Base-by-base conservation (phyloP, 2,113 vertebrate genomes). In the Fulica atra region DNA sequence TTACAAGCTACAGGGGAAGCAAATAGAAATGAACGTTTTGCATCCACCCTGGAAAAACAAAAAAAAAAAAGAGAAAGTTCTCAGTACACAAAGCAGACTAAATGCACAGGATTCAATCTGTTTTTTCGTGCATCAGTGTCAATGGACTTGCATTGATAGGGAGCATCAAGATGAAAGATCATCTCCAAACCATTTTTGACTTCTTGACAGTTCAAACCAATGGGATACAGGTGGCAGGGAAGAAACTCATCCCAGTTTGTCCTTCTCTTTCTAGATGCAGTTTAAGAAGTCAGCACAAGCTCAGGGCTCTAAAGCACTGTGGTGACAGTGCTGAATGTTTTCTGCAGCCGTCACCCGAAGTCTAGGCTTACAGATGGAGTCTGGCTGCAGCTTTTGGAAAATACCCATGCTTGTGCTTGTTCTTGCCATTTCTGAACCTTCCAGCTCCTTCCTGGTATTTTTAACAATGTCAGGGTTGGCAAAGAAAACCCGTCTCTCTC, bases 1-100 rank as follows among this genome's bases (percentile, higher is more conserved):
- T 91, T 92, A 56, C 21, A 76, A 88, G 60, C 13, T 53, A 69
- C 26, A 84, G 13, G 23, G 25, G 29, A 94, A 77, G 21, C 31
- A 96, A 96, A 89, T 12, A 95, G 50, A 87, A 97, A 85, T 46
- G 89, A 85, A 84, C 20, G 4, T 13, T 74, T 91, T 81, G 23
- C 19, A 18, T 74, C 81, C 25, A 33, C 12, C 14, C 6, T 59
- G 18, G 3, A 88, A 94, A 53, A 25, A 88, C 93, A 53, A 25
- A 21, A 26, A 59, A 83, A 28, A 40, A 13, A 3, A 31, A 9
- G 4, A 33, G 4, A 33, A 16, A 59, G 16, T 88, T 94, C 24
- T 69, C 31, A 50, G 16, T 31, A 23, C 13, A 61, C 16, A 69
- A 82, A 86, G 10, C 13, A 89, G 59, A 72, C 21, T 72, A 44